These are phyloP conservation scores for Vicugna pacos DNA, from an alignment of 2,113 vertebrate species.

Conservation along the genomic window DNA sequence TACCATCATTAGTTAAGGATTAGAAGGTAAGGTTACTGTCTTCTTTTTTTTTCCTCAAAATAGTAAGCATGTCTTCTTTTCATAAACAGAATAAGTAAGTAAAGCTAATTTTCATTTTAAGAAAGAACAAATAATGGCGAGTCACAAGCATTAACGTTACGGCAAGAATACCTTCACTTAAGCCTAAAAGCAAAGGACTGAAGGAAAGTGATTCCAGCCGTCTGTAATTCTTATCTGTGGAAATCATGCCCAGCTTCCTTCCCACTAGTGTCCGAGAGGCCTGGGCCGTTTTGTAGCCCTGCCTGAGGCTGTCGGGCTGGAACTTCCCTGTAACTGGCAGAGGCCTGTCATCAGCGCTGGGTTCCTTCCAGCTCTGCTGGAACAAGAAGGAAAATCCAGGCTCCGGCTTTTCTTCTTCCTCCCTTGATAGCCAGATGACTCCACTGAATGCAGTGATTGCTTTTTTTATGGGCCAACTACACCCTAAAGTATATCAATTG, in stretches of 20 bases:
- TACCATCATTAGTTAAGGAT: background rate
- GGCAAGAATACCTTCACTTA: background rate
- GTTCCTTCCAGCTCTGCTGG: background rate
- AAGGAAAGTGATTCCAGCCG: background rate
- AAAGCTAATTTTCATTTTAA: background rate
- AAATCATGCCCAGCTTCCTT: background rate
- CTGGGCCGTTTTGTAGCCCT: background rate
- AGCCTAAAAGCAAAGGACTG: background rate
- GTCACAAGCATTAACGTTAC: background rate
- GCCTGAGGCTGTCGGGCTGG: background rate
- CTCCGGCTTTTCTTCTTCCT: background rate
- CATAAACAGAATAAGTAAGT: background rate
- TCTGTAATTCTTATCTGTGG: background rate
- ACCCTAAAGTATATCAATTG: constrained; percentile 61
- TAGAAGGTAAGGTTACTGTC: background rate
- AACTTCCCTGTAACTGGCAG: background rate
- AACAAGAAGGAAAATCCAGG: background rate
- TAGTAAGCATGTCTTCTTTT: background rate
- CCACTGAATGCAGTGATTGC: constrained; percentile 53
- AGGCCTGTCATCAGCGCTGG: background rate
- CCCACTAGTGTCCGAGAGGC: background rate
- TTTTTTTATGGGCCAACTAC: constrained; percentile 71
- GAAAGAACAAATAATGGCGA: background rate
- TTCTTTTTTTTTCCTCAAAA: background rate
- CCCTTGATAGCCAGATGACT: constrained; percentile 43